Evolutionary conservation across 2,888 invertebrate genomes (phyloP), one percentile per base, ranked within the genome.

Genomic region (Agrochola circellaris): DNA sequence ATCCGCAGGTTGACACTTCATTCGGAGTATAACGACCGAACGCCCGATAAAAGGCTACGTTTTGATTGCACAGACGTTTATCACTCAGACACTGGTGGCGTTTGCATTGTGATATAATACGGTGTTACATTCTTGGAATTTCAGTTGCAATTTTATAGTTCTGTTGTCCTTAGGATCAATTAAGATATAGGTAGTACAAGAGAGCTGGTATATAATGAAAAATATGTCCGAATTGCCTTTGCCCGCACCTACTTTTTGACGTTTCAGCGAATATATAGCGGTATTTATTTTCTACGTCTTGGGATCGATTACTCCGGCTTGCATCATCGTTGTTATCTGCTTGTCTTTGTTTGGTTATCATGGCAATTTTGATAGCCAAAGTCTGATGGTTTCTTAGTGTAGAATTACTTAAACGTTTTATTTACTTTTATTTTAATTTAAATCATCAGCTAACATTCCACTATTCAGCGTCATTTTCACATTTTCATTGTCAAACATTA

Each of bases 21-120:
- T 73, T 75, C 17, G 51, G 77, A 82, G 90, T 86, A 87, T 83
- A 90, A 89, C 85, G 75, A 75, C 75, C 83, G 77, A 74, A 87
- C 74, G 87, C 65, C 88, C 84, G 90, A 91, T 90, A 88, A 87
- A 86, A 86, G 70, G 71, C 69, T 77, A 54, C 45, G 60, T 42
- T 71, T 80, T 87, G 82, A 87, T 88, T 87, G 73, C 68, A 75
- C 72, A 79, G 61, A 34, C 67, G 69, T 78, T 87, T 87, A 83
- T 81, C 81, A 77, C 42, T 73, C 67, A 75, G 65, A 56, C 58
- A 66, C 42, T 80, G 30, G 54, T 77, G 54, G 48, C 65, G 67
- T 71, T 71, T 80, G 72, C 81, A 74, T 76, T 81, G 65, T 75
- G 71, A 72, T 72, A 72, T 83, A 77, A 77, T 75, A 15, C 26